A percentile compares a stretch with the other conserved stretches of the same genome.
These are phyloP conservation scores for Intellagama lesueurii DNA, from an alignment of 2,797 vertebrate species.

Conservation along the genomic window DNA sequence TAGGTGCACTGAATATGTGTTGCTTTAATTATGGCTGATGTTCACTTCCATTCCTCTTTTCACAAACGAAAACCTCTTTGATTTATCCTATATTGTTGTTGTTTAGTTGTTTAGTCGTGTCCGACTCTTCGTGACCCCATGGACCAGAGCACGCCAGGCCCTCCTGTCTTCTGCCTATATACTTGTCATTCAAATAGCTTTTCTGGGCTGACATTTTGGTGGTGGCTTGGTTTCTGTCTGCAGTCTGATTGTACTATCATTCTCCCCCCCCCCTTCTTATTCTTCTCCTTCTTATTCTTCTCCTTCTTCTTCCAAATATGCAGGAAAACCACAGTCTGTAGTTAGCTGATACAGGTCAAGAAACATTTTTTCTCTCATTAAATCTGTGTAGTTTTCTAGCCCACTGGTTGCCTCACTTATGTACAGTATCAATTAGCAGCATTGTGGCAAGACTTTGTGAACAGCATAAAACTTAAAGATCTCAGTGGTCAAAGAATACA, in stretches of 20 bases:
- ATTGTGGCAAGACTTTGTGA: background rate
- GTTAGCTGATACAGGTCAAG: background rate
- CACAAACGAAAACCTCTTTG: background rate
- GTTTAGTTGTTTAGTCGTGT: too few species aligned
- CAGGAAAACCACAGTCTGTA: background rate
- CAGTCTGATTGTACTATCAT: background rate
- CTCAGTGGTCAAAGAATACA: background rate
- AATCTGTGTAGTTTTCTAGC: background rate
- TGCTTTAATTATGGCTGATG: background rate
- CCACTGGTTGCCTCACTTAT: background rate
- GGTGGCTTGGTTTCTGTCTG: background rate
- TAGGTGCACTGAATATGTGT: background rate
- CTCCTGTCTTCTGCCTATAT: too few species aligned
- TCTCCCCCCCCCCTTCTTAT: background rate
- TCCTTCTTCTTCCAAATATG: background rate
- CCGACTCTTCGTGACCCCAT: too few species aligned
- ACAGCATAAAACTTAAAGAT: background rate
- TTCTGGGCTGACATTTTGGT: too few species aligned
- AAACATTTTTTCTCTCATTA: background rate
- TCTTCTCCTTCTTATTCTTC: background rate
- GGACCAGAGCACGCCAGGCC: too few species aligned
- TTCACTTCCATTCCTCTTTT: background rate
- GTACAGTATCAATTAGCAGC: background rate
- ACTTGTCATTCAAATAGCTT: background rate
- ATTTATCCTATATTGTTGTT: background rate